A percentile compares a stretch with the other conserved stretches of the same genome.
Evolutionary conservation across 2,797 vertebrate species (phyloP).

Genomic region (Aphelocoma californica): DNA sequence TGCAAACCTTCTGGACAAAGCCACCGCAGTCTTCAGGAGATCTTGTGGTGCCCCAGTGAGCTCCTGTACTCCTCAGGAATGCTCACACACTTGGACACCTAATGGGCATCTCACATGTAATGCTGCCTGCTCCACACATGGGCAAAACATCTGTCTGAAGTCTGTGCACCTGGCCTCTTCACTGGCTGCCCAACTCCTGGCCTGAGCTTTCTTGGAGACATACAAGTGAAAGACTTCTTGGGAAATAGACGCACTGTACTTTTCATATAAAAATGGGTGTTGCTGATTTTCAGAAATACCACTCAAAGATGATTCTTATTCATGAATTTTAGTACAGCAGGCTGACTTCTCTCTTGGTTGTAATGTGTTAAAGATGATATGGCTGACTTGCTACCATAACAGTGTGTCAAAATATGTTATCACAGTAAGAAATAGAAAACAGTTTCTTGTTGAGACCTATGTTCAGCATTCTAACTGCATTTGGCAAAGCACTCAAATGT

Average conservation of each 20-base stretch:
- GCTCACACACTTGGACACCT: accelerated
- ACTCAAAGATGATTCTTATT: not conserved
- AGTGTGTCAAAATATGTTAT: conserved; percentile 25
- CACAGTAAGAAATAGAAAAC: conserved; percentile 10
- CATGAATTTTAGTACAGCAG: not conserved
- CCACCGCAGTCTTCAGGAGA: not conserved
- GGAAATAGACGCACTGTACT: not conserved
- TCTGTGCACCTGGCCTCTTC: not conserved
- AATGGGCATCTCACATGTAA: not conserved
- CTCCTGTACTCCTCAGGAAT: not conserved
- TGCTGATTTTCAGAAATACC: not conserved
- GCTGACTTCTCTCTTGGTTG: not conserved
- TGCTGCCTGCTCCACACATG: not conserved
- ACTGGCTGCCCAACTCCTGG: not conserved
- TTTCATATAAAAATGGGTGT: not conserved
- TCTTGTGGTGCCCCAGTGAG: not conserved
- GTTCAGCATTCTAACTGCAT: not conserved
- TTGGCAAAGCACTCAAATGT: not conserved
- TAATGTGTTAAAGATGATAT: not conserved
- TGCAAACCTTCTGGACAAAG: not conserved
- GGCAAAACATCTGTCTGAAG: not conserved
- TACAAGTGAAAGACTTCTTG: not conserved
- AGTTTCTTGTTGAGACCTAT: not conserved
- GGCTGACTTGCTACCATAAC: not conserved
- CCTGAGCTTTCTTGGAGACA: not conserved